phyloP scores from a whole-genome alignment of 2,888 invertebrate genomes.

The Beris morrisii region DNA sequence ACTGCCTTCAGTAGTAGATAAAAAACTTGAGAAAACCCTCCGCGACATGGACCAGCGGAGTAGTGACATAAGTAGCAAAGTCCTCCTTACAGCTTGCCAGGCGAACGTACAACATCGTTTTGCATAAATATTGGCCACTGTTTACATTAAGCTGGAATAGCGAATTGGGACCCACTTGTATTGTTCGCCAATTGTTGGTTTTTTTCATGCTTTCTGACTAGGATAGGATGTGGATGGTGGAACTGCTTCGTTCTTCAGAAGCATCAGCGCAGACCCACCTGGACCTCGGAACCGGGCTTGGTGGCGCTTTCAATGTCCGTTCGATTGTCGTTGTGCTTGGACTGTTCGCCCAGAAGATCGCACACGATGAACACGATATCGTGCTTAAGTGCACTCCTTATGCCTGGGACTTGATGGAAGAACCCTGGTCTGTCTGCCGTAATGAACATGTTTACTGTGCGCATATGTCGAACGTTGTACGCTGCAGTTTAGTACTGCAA shows the following conservation, averaged over 20 bases:
- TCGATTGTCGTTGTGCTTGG: slow-evolving; percentile 22
- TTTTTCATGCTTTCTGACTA: background rate
- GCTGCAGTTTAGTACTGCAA: slow-evolving; percentile 12
- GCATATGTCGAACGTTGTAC: slow-evolving; percentile 1
- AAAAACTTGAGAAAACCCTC: slow-evolving; percentile 1
- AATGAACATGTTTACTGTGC: slow-evolving; percentile 33
- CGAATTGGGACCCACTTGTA: background rate
- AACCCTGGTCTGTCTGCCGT: slow-evolving; percentile 6
- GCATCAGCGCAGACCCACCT: background rate
- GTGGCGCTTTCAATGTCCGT: background rate
- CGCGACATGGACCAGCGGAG: background rate
- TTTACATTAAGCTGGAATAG: background rate
- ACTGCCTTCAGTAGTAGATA: slow-evolving; percentile 27
- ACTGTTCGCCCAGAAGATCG: slow-evolving; percentile 33
- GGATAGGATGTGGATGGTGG: background rate
- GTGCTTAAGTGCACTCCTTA: slow-evolving; percentile 18
- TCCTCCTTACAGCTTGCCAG: background rate
- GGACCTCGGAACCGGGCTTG: background rate
- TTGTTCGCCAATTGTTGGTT: background rate
- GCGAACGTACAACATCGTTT: background rate
- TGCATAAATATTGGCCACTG: slow-evolving; percentile 18
- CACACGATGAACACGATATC: slow-evolving; percentile 38
- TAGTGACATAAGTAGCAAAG: slow-evolving; percentile 24
- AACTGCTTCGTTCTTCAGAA: background rate
- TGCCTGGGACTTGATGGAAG: background rate